Evolutionary conservation across 1,140 invertebrate species (phyloP).

Genomic region (Agrypnia vestita): DNA sequence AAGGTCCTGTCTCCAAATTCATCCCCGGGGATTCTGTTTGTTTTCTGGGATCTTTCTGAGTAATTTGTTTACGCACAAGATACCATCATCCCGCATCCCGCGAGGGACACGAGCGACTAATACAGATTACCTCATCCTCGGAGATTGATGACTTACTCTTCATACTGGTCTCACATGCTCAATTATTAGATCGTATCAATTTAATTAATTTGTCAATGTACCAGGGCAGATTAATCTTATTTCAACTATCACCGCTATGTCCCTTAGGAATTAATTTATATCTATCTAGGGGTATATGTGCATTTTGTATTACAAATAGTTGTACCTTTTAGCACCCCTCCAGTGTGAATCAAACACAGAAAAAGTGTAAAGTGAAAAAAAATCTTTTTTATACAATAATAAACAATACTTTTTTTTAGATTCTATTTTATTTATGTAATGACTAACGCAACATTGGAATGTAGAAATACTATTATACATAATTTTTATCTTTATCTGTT

Average conservation of each 20-base stretch:
- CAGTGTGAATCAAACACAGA: no score
- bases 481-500: no score
- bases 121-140: constrained; percentile 38
- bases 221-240: background rate
- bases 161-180: constrained; percentile 1
- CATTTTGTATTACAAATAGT: no score
- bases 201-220: constrained; percentile 1
- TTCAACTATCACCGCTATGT: background rate
- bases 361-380: no score
- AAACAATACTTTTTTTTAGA: no score
- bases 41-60: constrained; percentile 36
- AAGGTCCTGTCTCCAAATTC: constrained; percentile 50
- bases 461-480: no score
- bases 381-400: no score
- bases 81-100: constrained; percentile 44
- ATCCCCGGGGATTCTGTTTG: constrained; percentile 36
- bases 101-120: background rate
- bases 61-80: constrained; percentile 52
- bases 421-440: no score
- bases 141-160: constrained; percentile 31
- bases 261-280: no score
- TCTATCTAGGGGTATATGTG: no score
- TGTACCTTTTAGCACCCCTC: no score
- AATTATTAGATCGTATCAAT: background rate
- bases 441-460: no score